Percentiles rank a stretch among this genome's conserved stretches.
Evolutionary conservation across 1,140 invertebrate genomes (phyloP).

Genomic region (Panagrolaimus sp.): DNA sequence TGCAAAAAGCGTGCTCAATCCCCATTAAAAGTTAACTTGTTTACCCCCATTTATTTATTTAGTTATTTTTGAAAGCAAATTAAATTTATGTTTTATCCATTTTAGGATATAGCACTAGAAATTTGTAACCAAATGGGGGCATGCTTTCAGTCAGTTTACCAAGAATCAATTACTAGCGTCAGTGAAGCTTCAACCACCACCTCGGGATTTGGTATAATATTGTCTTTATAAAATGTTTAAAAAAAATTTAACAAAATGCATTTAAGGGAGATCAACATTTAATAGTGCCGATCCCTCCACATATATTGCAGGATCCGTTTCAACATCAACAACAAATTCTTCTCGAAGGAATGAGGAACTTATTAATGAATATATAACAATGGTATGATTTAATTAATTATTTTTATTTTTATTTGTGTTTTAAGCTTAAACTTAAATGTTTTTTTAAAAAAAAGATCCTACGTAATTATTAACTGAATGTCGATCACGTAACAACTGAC

Average conservation of each 20-base stretch:
- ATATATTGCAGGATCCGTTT: neutral
- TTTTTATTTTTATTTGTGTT: no score
- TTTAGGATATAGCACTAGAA: conserved; percentile 41
- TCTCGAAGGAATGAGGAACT: conserved; percentile 46
- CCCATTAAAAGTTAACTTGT: conserved; percentile 1
- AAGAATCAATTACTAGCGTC: conserved; percentile 23
- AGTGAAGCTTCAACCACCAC: neutral
- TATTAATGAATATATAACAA: conserved; percentile 53
- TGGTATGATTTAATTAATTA: conserved; percentile 30
- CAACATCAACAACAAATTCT: conserved; percentile 33
- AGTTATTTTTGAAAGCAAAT: neutral
- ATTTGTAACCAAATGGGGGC: conserved; percentile 44
- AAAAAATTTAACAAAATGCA: no score
- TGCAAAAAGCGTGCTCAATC: neutral
- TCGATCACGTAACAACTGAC: no score
- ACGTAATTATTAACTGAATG: no score
- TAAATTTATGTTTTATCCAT: neutral
- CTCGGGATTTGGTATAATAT: no score
- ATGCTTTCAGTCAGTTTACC: conserved; percentile 45
- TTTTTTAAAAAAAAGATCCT: no score
- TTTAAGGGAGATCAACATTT: no score
- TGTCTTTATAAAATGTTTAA: no score
- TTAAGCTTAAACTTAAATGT: no score
- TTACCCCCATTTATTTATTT: neutral
- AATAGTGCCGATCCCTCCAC: neutral